Evolutionary conservation across 2,888 invertebrate species (phyloP).

Genomic region (Euclidia mi): DNA sequence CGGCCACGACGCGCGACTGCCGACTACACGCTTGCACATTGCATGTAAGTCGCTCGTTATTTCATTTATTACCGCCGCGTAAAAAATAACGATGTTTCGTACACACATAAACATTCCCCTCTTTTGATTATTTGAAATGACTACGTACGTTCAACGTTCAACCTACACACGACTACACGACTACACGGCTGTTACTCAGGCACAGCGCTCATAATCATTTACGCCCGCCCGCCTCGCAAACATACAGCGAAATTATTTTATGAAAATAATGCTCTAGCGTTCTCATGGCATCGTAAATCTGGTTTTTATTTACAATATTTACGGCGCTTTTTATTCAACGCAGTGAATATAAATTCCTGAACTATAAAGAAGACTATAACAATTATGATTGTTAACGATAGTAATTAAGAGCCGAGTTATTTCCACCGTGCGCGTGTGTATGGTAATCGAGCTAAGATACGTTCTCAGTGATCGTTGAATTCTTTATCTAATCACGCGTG

Average conservation of each 20-base stretch:
- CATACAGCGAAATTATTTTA: conserved; percentile 44
- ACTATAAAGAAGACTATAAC: conserved; percentile 12
- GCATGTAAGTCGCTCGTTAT: conserved; percentile 64
- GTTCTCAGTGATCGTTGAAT: conserved; percentile 6
- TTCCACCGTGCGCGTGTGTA: conserved; percentile 1
- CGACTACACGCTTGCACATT: conserved; percentile 59
- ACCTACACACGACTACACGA: no score
- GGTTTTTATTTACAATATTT: conserved; percentile 32
- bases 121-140: conserved; percentile 60
- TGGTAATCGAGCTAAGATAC: conserved; percentile 5
- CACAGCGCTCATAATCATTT: conserved; percentile 43
- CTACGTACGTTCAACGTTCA: conserved; percentile 42
- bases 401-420: conserved; percentile 17
- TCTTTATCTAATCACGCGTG: conserved; percentile 20
- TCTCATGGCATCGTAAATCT: conserved; percentile 24
- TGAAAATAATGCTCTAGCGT: conserved; percentile 42
- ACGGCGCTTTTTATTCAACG: conserved; percentile 10
- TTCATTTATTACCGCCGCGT: conserved; percentile 58
- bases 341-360: background rate
- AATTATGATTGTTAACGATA: conserved; percentile 18
- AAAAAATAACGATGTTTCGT: conserved; percentile 64
- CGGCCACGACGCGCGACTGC: no score
- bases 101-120: conserved; percentile 58
- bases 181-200: conserved; percentile 45
- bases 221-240: conserved; percentile 44